phyloP scores from a whole-genome alignment of 2,888 invertebrate genomes.

The Tethea ocularis region DNA sequence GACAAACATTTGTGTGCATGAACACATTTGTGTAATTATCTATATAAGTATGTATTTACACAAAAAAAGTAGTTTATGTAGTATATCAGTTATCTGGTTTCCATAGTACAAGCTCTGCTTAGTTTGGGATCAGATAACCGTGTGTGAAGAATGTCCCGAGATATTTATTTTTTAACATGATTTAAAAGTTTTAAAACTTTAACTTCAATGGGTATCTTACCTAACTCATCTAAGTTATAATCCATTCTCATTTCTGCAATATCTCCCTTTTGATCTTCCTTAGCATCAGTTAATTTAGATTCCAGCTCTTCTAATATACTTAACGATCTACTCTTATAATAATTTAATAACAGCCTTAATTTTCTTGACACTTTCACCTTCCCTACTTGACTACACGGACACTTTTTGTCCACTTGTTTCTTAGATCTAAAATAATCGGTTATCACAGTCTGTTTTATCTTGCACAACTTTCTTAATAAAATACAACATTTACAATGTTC shows the following conservation, averaged over 20 bases:
- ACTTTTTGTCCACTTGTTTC: constrained; percentile 28
- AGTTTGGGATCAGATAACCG: too few species aligned
- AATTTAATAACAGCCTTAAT: constrained; percentile 53
- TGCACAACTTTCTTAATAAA: constrained; percentile 53
- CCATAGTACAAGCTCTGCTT: too few species aligned
- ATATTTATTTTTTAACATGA: too few species aligned
- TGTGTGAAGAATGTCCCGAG: too few species aligned
- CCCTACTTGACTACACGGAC: constrained; percentile 53
- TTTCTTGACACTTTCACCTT: constrained; percentile 59
- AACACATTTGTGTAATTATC: too few species aligned
- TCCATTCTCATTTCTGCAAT: constrained; percentile 16
- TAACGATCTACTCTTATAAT: constrained; percentile 43
- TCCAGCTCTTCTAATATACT: constrained; percentile 40
- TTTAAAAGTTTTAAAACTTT: constrained; percentile 11
- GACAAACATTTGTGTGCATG: too few species aligned
- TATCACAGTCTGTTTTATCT: constrained; percentile 51
- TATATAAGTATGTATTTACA: too few species aligned
- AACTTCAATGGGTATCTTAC: constrained; percentile 37
- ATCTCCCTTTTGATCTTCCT: constrained; percentile 15
- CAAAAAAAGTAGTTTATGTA: too few species aligned
- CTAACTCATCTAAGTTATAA: constrained; percentile 47
- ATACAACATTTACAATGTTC: constrained; percentile 67
- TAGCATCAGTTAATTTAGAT: constrained; percentile 28
- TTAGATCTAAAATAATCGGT: constrained; percentile 59
- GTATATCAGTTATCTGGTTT: too few species aligned